Evolutionary conservation across 2,888 invertebrate genomes (phyloP).

Genomic region (Volucella zonaria): DNA sequence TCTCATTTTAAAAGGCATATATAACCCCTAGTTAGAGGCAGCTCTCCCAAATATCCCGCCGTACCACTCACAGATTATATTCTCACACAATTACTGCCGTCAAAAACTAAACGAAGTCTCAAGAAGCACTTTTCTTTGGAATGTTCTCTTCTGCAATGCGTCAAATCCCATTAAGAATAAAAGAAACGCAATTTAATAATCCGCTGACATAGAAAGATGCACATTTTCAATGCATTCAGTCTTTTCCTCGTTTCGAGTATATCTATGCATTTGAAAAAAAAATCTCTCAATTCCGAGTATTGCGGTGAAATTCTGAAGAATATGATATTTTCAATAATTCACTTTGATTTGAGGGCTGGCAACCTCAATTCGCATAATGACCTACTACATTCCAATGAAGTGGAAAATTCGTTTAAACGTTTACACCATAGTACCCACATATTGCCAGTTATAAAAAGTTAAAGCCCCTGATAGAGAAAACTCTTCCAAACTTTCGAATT

Average conservation of each 20-base stretch:
- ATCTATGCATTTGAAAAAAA: conserved; percentile 25
- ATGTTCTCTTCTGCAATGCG: too few species aligned
- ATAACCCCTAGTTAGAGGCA: too few species aligned
- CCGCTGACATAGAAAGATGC: background rate
- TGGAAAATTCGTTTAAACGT: conserved; percentile 41
- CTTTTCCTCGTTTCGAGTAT: conserved; percentile 54
- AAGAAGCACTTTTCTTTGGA: too few species aligned
- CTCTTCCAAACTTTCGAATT: conserved; percentile 58
- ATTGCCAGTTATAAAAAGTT: conserved; percentile 18
- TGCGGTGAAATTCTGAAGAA: conserved; percentile 49
- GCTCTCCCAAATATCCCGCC: too few species aligned
- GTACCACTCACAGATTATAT: too few species aligned
- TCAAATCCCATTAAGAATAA: background rate
- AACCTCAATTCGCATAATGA: background rate
- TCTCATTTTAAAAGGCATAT: too few species aligned
- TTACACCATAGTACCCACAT: background rate
- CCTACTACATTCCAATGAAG: conserved; percentile 15
- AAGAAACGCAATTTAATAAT: background rate
- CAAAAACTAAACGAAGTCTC: too few species aligned
- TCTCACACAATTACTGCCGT: too few species aligned
- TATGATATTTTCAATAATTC: conserved; percentile 62
- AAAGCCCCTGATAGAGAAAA: conserved; percentile 21
- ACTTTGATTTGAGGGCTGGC: conserved; percentile 36
- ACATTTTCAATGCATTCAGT: conserved; percentile 1
- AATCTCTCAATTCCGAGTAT: conserved; percentile 7